Base-by-base conservation (phyloP, 2,113 vertebrate species). In the Esox niger region DNA sequence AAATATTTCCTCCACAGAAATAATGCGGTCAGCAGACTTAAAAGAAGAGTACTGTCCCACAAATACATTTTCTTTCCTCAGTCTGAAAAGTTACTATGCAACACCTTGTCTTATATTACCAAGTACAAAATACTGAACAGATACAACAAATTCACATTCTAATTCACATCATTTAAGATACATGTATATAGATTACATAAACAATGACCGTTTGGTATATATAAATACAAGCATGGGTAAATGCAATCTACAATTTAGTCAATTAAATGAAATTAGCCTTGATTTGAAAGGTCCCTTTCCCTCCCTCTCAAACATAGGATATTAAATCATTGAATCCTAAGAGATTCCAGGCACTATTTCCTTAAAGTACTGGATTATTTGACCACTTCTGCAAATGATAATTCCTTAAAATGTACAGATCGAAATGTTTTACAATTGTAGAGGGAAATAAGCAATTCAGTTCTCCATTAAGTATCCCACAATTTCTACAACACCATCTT, bases 51-150 rank as follows among this genome's bases (percentile, higher is more conserved):
- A 74, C 74, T 70, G 61, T 68, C 79, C 66, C 47, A 25, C 4
- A 21, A 25, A 62, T n/a, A 11, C 7, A 33, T 35, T 66, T 66
- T 65, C 64, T 80, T 81, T 58, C 66, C 65, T 79, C n/a, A 13
- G 17, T 64, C 31, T 62, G 20, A 47, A 55, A 31, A 62, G n/a
- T 26, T 38, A 6, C 69, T 59, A 21, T 1, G 25, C 47, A 70
- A 54, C 10, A 46, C 6, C 30, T 69, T 15, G 0, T 11, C 2
- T 7, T 21, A 43, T 30, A 29, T 70, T 21, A 62, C 6, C 20
- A 47, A 76, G 10, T 46, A 27, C n/a, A 38, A 31, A 80, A 84
- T 79, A 86, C 84, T 82, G 66, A 85, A 72, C 23, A 26, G 55
- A 71, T 71, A 30, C 29, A 70, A 79, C 32, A 65, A 66, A 76